A percentile compares a stretch with the other conserved stretches of the same genome.
Evolutionary conservation across 2,797 vertebrate species (phyloP).

Genomic region (Takifugu ocellatus): DNA sequence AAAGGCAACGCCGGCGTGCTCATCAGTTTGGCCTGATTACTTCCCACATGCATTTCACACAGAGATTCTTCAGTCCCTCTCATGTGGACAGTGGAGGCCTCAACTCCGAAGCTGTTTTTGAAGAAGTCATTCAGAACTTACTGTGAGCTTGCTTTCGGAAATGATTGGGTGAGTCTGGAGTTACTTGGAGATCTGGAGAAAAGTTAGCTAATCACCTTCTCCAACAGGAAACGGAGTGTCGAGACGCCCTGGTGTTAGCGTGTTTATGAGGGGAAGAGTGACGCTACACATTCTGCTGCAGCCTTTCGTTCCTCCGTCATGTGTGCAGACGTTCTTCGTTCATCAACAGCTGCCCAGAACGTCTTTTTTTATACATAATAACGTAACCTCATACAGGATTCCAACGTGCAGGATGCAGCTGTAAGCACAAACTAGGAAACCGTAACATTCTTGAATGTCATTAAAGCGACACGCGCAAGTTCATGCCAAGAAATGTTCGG

Average conservation of each 20-base stretch:
- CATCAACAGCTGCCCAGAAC: background rate
- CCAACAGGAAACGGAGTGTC: constrained; percentile 4
- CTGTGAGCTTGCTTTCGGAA: constrained; percentile 27
- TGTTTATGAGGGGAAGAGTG: constrained; percentile 19
- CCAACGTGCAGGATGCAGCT: background rate
- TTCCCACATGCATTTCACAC: no score
- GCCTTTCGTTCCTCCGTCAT: background rate
- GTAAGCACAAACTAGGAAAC: background rate
- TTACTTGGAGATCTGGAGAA: constrained; percentile 23
- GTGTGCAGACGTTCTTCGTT: background rate
- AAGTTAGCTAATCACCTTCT: constrained; percentile 25
- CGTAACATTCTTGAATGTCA: background rate
- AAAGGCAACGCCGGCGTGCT: no score
- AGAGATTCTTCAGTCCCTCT: no score
- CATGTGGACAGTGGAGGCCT: no score
- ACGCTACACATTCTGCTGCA: constrained; percentile 1
- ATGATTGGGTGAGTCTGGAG: constrained; percentile 18
- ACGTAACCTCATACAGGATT: background rate
- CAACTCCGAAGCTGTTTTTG: background rate
- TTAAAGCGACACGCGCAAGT: background rate
- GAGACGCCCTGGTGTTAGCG: constrained; percentile 17
- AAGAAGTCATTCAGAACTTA: constrained; percentile 46
- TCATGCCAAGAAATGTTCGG: background rate
- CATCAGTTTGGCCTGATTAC: no score
- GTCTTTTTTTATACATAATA: constrained; percentile 2